Evolutionary conservation across 2,888 invertebrate species (phyloP).

Genomic region (Tiphia femorata): DNA sequence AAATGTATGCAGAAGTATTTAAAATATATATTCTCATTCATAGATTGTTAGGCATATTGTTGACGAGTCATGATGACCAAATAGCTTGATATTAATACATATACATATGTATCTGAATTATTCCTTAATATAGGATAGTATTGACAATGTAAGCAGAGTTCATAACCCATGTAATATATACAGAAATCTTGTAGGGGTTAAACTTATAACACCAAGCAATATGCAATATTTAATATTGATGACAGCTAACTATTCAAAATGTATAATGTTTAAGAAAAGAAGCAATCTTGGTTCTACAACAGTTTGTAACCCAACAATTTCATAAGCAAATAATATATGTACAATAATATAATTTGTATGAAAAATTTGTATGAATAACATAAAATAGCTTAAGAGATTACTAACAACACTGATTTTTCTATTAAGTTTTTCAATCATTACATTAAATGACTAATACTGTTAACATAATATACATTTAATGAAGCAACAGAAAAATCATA

Average conservation of each 20-base stretch:
- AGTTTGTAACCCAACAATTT: constrained; percentile 32
- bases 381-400: too few species aligned
- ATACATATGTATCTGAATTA: too few species aligned
- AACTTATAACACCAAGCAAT: constrained; percentile 51
- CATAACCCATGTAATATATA: constrained; percentile 28
- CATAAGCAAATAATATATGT: constrained; percentile 31
- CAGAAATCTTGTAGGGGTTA: constrained; percentile 34
- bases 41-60: constrained; percentile 35
- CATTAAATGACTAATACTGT: constrained; percentile 14
- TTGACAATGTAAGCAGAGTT: too few species aligned
- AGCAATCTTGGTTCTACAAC: constrained; percentile 35
- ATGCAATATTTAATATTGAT: constrained; percentile 45
- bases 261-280: constrained; percentile 28
- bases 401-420: constrained; percentile 1
- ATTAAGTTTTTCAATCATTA: not conserved
- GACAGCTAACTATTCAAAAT: constrained; percentile 25
- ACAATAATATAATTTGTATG: constrained; percentile 26
- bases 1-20: constrained; percentile 22
- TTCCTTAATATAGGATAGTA: too few species aligned
- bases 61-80: constrained; percentile 42
- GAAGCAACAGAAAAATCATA: constrained; percentile 25
- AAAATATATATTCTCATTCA: constrained; percentile 31
- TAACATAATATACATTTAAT: constrained; percentile 19
- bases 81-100: constrained; percentile 35
- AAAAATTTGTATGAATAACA: constrained; percentile 16